Conservation (phyloP, 2,113 vertebrate genomes). For the Planiliza haematocheilus region DNA sequence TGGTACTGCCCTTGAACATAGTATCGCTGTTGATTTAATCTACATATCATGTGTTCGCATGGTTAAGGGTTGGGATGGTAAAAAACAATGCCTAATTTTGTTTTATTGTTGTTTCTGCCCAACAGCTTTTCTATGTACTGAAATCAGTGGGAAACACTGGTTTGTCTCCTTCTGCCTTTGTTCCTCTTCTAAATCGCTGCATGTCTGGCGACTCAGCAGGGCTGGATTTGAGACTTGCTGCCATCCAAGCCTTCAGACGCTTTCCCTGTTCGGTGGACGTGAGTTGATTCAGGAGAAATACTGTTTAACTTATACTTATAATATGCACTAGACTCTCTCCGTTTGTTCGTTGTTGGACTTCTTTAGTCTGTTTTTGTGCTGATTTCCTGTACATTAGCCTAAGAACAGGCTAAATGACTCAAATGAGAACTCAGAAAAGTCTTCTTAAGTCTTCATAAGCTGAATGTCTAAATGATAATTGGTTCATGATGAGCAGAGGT, state of each 20-base stretch:
- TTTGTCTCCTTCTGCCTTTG: constrained; percentile 73
- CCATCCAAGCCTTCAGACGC: constrained; percentile 87
- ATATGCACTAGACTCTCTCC: not conserved
- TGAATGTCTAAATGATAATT: constrained; percentile 32
- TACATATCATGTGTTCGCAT: not conserved
- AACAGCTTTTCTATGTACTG: constrained; percentile 83
- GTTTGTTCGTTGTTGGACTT: not conserved
- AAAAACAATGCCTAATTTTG: not conserved
- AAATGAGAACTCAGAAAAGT: not conserved
- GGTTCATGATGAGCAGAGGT: constrained; percentile 45
- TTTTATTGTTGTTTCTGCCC: constrained; percentile 14
- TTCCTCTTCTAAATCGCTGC: constrained; percentile 77
- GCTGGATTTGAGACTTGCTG: constrained; percentile 80
- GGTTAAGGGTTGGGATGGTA: not conserved
- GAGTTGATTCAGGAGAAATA: constrained; percentile 60
- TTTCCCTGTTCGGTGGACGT: constrained; percentile 86
- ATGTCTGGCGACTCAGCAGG: constrained; percentile 62
- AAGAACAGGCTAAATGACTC: not conserved
- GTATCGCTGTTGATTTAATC: not conserved
- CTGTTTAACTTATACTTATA: too few species aligned
- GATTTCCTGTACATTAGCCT: not conserved
- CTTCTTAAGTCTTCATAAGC: not conserved
- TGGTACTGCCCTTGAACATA: not conserved
- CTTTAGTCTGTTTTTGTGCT: not conserved
- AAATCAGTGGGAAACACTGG: constrained; percentile 89